phyloP scores from a whole-genome alignment of 2,888 invertebrate species.

The Rhorus exstirpatorius region DNA sequence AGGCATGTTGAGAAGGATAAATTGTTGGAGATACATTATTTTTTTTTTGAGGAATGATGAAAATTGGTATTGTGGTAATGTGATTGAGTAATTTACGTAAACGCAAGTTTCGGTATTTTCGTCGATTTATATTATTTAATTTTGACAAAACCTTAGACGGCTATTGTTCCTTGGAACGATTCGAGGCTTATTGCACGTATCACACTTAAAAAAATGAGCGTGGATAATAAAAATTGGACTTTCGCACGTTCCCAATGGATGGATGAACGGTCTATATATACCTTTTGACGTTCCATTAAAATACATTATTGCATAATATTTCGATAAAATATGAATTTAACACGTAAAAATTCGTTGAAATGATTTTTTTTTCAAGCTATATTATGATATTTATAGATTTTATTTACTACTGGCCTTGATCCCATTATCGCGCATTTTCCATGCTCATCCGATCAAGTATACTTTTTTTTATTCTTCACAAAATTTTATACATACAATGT shows the following conservation, averaged over 20 bases:
- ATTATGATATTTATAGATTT: slow-evolving; percentile 64
- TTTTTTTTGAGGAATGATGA: too few species aligned
- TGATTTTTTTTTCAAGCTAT: neutral
- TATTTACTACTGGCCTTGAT: slow-evolving; percentile 79
- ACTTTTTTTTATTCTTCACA: neutral
- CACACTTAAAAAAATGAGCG: slow-evolving; percentile 23
- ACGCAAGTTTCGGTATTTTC: too few species aligned
- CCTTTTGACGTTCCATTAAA: slow-evolving; percentile 33
- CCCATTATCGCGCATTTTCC: slow-evolving; percentile 75
- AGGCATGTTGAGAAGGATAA: too few species aligned
- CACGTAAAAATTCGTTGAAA: slow-evolving; percentile 42
- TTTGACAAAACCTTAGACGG: slow-evolving; percentile 41
- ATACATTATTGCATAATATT: slow-evolving; percentile 37
- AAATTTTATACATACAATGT: too few species aligned
- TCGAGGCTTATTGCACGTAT: slow-evolving; percentile 45
- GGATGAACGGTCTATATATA: slow-evolving; percentile 16
- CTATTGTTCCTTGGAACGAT: slow-evolving; percentile 41
- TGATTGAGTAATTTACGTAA: too few species aligned
- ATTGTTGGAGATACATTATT: too few species aligned
- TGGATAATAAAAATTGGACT: too few species aligned
- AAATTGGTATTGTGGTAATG: too few species aligned
- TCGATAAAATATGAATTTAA: slow-evolving; percentile 31
- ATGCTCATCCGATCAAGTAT: slow-evolving; percentile 11
- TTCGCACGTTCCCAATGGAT: slow-evolving; percentile 9
- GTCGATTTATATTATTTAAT: slow-evolving; percentile 19